Conservation (phyloP, 2,888 invertebrate genomes). For the Himalopsyche kuldschensis region DNA sequence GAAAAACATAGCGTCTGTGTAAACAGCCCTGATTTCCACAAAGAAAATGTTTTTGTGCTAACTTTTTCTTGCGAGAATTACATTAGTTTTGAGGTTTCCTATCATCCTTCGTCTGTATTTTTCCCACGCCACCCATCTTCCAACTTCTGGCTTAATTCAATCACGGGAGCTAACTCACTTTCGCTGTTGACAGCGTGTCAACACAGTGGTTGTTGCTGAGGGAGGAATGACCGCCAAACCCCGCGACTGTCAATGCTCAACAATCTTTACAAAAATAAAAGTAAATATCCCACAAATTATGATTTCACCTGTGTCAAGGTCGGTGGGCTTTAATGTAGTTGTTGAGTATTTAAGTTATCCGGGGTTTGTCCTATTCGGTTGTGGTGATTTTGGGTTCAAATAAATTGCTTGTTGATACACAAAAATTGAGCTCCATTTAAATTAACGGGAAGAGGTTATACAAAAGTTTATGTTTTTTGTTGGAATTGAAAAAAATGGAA, state of each 20-base stretch:
- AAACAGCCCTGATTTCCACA: neutral
- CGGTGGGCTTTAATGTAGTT: no score
- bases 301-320: no score
- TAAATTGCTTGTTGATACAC: no score
- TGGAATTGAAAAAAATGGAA: no score
- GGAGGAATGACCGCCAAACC: constrained; percentile 10
- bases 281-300: no score
- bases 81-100: neutral
- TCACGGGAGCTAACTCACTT: constrained; percentile 15
- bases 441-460: no score
- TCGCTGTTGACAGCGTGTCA: constrained; percentile 18
- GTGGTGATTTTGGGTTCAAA: no score
- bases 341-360: no score
- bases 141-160: constrained; percentile 4
- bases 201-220: neutral
- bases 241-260: neutral
- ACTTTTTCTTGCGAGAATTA: neutral
- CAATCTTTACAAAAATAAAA: no score
- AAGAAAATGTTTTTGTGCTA: neutral
- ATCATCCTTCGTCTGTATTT: neutral
- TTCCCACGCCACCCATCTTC: neutral
- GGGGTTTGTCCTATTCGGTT: no score
- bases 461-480: no score
- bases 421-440: no score
- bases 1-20: neutral